These are phyloP conservation scores for Calidris pygmaea DNA, from an alignment of 2,113 vertebrate genomes.

Conservation along the genomic window DNA sequence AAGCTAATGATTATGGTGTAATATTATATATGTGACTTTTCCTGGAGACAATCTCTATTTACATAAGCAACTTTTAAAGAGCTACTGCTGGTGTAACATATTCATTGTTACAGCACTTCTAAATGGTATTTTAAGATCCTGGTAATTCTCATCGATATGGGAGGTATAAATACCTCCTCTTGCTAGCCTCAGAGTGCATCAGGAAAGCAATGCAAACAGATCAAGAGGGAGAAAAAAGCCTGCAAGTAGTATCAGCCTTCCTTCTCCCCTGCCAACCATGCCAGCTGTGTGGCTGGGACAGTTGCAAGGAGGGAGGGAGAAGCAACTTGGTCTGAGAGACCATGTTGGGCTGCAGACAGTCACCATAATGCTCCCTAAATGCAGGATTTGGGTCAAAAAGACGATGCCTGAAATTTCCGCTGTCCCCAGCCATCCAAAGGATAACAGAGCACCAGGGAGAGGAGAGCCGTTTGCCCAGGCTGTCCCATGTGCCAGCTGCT, in stretches of 20 bases:
- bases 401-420: neutral
- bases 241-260: neutral
- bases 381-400: neutral
- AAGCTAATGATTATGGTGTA: neutral
- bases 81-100: neutral
- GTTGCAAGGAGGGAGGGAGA: neutral
- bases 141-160: neutral
- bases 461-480: neutral
- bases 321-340: neutral
- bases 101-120: neutral
- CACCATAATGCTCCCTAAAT: neutral
- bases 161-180: neutral
- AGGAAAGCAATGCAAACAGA: neutral
- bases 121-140: conserved; percentile 14
- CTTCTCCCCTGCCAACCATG: neutral
- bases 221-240: neutral
- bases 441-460: neutral
- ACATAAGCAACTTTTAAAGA: neutral
- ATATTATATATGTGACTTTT: neutral
- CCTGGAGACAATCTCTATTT: conserved; percentile 2
- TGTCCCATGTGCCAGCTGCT: fast-evolving
- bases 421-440: neutral
- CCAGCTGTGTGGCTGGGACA: neutral
- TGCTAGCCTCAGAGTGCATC: neutral
- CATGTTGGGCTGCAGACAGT: neutral